Evolutionary conservation across 2,797 vertebrate species (phyloP).

Genomic region (Pantherophis vulpinus): DNA sequence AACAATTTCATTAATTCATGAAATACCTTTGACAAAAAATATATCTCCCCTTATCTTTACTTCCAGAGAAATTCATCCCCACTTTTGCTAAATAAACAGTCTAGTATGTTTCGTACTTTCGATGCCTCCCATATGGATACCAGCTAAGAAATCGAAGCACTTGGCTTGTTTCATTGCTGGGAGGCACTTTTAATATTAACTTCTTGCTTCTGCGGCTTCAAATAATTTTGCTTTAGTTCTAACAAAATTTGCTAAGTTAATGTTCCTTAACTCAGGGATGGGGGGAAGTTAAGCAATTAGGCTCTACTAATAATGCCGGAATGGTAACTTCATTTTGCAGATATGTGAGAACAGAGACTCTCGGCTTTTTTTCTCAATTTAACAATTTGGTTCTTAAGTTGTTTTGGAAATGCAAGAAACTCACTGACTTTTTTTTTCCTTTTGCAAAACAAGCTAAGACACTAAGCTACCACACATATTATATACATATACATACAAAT

Average conservation of each 20-base stretch:
- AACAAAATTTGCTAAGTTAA: constrained; percentile 28
- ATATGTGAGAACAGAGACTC: background rate
- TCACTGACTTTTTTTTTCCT: background rate
- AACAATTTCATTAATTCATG: background rate
- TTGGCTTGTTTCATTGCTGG: constrained; percentile 42
- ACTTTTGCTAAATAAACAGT: constrained; percentile 17
- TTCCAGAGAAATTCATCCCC: background rate
- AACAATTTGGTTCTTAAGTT: background rate
- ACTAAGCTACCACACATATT: background rate
- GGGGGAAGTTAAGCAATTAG: constrained; percentile 30
- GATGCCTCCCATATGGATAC: constrained; percentile 38
- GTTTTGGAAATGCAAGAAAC: background rate
- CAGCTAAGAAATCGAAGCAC: constrained; percentile 36
- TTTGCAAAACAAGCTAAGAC: background rate
- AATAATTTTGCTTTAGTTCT: constrained; percentile 41
- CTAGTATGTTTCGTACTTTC: constrained; percentile 26
- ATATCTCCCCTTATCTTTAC: background rate
- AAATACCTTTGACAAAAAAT: background rate
- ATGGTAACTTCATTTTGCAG: constrained; percentile 25
- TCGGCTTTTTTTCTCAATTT: background rate
- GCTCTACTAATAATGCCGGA: background rate
- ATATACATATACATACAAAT: background rate
- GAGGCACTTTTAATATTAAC: constrained; percentile 33
- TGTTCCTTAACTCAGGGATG: constrained; percentile 13
- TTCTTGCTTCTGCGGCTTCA: constrained; percentile 37